phyloP scores from a whole-genome alignment of 2,797 vertebrate species.

The Malurus leucopterus region DNA sequence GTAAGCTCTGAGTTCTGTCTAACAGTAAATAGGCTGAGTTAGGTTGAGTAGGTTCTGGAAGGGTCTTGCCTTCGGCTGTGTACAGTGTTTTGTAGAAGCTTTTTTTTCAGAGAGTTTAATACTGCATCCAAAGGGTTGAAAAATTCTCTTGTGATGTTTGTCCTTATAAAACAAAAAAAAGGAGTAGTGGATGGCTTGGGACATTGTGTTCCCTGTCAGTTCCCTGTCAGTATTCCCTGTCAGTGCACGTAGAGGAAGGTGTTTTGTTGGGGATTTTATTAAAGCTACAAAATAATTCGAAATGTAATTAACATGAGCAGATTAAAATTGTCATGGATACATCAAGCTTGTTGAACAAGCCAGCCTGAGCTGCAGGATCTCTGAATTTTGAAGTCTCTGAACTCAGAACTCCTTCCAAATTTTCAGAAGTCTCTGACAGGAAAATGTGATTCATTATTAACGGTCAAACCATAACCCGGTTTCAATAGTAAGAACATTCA shows the following conservation, averaged over 20 bases:
- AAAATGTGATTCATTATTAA: accelerated
- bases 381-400: neutral
- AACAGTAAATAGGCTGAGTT: neutral
- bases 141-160: neutral
- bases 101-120: neutral
- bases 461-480: too few species aligned
- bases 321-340: neutral
- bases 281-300: neutral
- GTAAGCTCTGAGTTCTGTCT: neutral
- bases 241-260: neutral
- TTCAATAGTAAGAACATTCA: accelerated
- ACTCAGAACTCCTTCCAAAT: neutral
- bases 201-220: neutral
- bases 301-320: neutral
- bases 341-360: neutral
- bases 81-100: neutral
- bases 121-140: neutral
- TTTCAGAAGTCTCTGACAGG: neutral
- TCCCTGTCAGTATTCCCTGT: neutral
- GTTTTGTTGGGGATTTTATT: neutral
- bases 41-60: neutral
- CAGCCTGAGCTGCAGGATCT: neutral
- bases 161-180: neutral
- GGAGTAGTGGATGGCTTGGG: neutral
- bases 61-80: neutral